Conservation (phyloP, 2,888 invertebrate genomes). For the Altica lythri region DNA sequence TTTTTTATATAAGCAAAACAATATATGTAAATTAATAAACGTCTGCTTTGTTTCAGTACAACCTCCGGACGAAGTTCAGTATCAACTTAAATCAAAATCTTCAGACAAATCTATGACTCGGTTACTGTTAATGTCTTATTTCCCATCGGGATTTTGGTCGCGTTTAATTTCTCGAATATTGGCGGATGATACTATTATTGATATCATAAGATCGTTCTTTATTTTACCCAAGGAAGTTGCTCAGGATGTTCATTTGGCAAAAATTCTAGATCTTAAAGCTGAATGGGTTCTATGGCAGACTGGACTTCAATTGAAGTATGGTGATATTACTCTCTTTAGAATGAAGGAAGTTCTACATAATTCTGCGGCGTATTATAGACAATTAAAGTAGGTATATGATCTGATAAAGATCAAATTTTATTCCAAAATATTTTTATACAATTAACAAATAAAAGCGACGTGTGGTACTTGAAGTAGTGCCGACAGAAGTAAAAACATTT, state of each 20-base stretch:
- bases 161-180: conserved; percentile 88
- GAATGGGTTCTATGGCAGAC: conserved; percentile 96
- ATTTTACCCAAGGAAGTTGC: conserved; percentile 72
- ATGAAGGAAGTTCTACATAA: conserved; percentile 75
- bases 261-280: conserved; percentile 70
- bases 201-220: conserved; percentile 76
- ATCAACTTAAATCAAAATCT: conserved; percentile 56
- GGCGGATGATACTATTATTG: conserved; percentile 84
- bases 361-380: conserved; percentile 60
- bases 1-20: no score
- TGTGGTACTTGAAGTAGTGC: no score
- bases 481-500: no score
- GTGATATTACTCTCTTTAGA: conserved; percentile 78
- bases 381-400: conserved; percentile 51
- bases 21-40: neutral
- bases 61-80: conserved; percentile 44
- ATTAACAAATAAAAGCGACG: no score
- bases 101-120: conserved; percentile 69
- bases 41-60: conserved; percentile 35
- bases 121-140: conserved; percentile 91
- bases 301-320: conserved; percentile 84
- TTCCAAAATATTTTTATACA: no score
- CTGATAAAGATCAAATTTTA: no score
- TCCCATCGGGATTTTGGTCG: conserved; percentile 98
- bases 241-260: conserved; percentile 65